phyloP scores from a whole-genome alignment of 2,888 invertebrate genomes.

The Cheilosia variabilis region DNA sequence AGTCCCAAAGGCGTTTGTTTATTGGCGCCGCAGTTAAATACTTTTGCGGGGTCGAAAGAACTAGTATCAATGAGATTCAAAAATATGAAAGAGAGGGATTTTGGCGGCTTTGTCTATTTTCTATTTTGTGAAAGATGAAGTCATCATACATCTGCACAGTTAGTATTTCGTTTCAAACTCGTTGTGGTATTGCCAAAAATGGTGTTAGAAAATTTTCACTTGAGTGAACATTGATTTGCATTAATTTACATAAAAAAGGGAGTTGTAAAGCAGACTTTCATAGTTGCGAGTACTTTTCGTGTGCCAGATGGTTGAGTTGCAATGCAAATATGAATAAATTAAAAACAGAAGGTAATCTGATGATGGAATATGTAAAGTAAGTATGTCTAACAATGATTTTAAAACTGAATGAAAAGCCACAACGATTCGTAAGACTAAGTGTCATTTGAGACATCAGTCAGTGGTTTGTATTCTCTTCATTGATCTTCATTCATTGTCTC shows the following conservation, averaged over 20 bases:
- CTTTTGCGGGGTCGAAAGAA: conserved; percentile 20
- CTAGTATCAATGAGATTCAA: too few species aligned
- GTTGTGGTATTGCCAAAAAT: conserved; percentile 22
- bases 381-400: too few species aligned
- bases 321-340: conserved; percentile 51
- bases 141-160: conserved; percentile 41
- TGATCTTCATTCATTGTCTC: too few species aligned
- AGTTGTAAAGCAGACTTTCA: conserved; percentile 24
- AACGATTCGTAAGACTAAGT: too few species aligned
- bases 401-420: too few species aligned
- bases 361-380: neutral
- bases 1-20: conserved; percentile 24
- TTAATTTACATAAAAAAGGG: conserved; percentile 55
- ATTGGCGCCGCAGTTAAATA: conserved; percentile 36
- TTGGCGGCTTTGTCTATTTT: neutral
- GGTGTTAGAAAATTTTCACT: conserved; percentile 38
- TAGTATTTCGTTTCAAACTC: neutral
- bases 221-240: conserved; percentile 50
- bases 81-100: neutral
- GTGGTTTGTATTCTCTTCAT: too few species aligned
- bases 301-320: conserved; percentile 21
- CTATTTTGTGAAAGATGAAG: conserved; percentile 36
- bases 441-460: too few species aligned
- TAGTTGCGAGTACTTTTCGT: neutral
- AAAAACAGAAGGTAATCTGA: conserved; percentile 8